Evolutionary conservation across 2,797 vertebrate genomes (phyloP).

Genomic region (Discoglossus pictus): DNA sequence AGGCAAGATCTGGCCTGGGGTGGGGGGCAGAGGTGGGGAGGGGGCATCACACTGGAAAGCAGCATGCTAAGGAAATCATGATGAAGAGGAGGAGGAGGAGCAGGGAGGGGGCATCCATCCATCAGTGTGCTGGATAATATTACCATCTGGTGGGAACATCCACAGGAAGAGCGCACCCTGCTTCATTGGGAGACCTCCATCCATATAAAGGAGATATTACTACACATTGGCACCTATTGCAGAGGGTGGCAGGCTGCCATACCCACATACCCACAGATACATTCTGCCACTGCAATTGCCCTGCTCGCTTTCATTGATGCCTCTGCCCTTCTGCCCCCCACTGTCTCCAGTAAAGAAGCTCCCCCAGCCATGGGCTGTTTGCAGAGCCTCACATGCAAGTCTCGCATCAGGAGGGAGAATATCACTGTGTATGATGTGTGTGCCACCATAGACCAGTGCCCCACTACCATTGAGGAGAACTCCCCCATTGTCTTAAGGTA

Average conservation of each 20-base stretch:
- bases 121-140: constrained; percentile 41
- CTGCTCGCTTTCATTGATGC: constrained; percentile 45
- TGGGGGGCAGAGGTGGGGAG: constrained; percentile 19
- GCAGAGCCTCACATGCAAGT: constrained; percentile 96
- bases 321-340: constrained; percentile 43
- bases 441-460: constrained; percentile 91
- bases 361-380: constrained; percentile 89
- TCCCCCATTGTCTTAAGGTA: constrained; percentile 96
- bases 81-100: constrained; percentile 46
- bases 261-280: constrained; percentile 6
- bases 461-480: constrained; percentile 93
- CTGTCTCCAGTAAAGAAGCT: constrained; percentile 9
- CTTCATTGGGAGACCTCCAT: constrained; percentile 1
- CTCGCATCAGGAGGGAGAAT: constrained; percentile 91
- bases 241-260: not conserved
- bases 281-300: constrained; percentile 25
- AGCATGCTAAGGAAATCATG: constrained; percentile 42
- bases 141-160: constrained; percentile 35
- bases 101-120: constrained; percentile 42
- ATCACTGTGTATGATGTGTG: constrained; percentile 93
- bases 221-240: not conserved
- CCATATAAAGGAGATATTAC: not conserved
- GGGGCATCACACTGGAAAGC: constrained; percentile 27
- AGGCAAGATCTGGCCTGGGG: constrained; percentile 17
- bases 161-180: constrained; percentile 9